A percentile compares a stretch with the other conserved stretches of the same genome.
Conservation (phyloP, 2,113 vertebrate species). For the Oryzias javanicus region DNA sequence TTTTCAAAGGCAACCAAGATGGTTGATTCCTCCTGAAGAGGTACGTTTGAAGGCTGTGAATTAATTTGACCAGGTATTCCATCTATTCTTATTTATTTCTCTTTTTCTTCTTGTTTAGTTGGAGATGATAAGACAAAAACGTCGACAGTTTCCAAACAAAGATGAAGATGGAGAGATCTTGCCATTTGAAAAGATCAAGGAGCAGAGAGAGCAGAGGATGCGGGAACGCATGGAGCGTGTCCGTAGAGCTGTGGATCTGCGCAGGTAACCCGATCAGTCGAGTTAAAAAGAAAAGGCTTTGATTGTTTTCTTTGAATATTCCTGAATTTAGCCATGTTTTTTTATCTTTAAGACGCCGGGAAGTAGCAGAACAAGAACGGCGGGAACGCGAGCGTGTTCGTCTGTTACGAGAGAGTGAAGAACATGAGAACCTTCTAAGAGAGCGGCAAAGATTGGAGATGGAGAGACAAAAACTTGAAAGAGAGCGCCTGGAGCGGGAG, state of each 20-base stretch:
- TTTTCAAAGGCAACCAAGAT: slow-evolving; percentile 71
- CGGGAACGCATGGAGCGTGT: slow-evolving; percentile 89
- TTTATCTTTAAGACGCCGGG: slow-evolving; percentile 81
- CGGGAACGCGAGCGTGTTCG: slow-evolving; percentile 87
- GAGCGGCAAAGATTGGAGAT: slow-evolving; percentile 93
- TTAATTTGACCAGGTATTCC: neutral
- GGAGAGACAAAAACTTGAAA: slow-evolving; percentile 93
- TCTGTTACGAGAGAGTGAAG: slow-evolving; percentile 89
- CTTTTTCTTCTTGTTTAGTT: slow-evolving; percentile 44
- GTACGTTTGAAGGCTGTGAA: slow-evolving; percentile 25
- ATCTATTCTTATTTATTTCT: neutral
- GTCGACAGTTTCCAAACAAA: slow-evolving; percentile 80
- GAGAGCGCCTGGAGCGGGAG: slow-evolving; percentile 95
- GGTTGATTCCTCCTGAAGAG: slow-evolving; percentile 78
- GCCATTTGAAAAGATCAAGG: slow-evolving; percentile 97
- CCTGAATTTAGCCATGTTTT: neutral
- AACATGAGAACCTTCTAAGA: slow-evolving; percentile 89
- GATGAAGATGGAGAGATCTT: slow-evolving; percentile 86
- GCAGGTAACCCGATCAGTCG: slow-evolving; percentile 78
- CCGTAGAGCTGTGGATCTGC: slow-evolving; percentile 86
- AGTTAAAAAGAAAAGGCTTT: neutral
- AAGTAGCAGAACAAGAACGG: slow-evolving; percentile 87
- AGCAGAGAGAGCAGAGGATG: slow-evolving; percentile 94
- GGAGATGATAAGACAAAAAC: slow-evolving; percentile 82
- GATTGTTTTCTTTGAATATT: neutral